Conservation (phyloP, 2,888 invertebrate genomes). For the Lucinisca nassula region DNA sequence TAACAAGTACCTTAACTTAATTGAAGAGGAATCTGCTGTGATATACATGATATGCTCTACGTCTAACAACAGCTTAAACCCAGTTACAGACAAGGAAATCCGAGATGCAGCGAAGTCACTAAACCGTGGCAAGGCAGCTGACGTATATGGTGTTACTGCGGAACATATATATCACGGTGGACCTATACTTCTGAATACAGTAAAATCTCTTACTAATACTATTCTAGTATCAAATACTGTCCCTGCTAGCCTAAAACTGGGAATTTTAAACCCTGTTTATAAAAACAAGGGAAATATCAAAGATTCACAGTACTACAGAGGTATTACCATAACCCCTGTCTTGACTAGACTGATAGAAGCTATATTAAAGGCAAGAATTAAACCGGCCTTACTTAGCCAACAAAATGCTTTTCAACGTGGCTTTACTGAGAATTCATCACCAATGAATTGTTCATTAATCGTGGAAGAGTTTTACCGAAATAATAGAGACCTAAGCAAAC, state of each 20-base stretch:
- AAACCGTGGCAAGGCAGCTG: background rate
- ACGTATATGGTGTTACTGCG: background rate
- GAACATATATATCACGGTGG: background rate
- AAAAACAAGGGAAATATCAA: slow-evolving; percentile 19
- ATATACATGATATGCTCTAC: too few species aligned
- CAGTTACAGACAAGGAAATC: too few species aligned
- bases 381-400: background rate
- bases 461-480: slow-evolving; percentile 22
- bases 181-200: background rate
- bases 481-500: background rate
- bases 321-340: slow-evolving; percentile 29
- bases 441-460: slow-evolving; percentile 16
- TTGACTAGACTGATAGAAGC: slow-evolving; percentile 13
- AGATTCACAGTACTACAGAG: slow-evolving; percentile 15
- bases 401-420: slow-evolving; percentile 15
- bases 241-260: background rate
- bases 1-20: too few species aligned
- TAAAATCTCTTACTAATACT: background rate
- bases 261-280: slow-evolving; percentile 17
- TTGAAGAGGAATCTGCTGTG: too few species aligned
- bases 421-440: slow-evolving; percentile 18
- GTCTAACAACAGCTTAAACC: too few species aligned
- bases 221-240: background rate
- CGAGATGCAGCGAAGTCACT: background rate
- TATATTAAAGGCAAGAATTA: slow-evolving; percentile 3